Conservation (phyloP, 1,140 invertebrate genomes). For the Heliconius hermathena region DNA sequence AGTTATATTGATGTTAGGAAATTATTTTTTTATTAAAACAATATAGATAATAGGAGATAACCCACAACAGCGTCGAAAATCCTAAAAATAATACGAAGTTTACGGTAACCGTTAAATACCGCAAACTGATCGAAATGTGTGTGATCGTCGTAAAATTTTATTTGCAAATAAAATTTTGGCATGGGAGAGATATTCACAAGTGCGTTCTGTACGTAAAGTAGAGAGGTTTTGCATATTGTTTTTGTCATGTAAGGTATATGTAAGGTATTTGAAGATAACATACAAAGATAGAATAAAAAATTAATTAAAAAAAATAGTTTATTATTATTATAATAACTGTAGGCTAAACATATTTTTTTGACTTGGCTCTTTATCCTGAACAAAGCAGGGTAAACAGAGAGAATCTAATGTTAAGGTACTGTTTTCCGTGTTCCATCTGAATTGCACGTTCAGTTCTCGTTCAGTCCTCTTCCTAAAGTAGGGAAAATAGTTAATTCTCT, state of each 20-base stretch:
- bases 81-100: not conserved
- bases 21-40: no score
- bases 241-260: no score
- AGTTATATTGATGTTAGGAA: no score
- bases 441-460: no score
- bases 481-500: no score
- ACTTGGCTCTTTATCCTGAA: no score
- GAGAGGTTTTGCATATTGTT: not conserved
- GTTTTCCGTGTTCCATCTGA: no score
- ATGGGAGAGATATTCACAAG: not conserved
- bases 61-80: not conserved
- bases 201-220: not conserved
- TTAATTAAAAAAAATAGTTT: not conserved
- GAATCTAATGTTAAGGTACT: no score
- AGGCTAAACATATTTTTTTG: no score
- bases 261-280: not conserved
- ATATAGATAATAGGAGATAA: not conserved
- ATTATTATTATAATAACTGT: no score
- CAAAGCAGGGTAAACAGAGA: no score
- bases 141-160: slow-evolving; percentile 7
- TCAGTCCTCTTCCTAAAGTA: no score
- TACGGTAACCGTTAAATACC: not conserved
- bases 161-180: not conserved
- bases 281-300: not conserved
- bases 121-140: not conserved